Percentiles rank a stretch among this genome's conserved stretches.
These are phyloP conservation scores for Mesopsocus fuscifrons DNA, from an alignment of 2,888 invertebrate species.

Conservation along the genomic window DNA sequence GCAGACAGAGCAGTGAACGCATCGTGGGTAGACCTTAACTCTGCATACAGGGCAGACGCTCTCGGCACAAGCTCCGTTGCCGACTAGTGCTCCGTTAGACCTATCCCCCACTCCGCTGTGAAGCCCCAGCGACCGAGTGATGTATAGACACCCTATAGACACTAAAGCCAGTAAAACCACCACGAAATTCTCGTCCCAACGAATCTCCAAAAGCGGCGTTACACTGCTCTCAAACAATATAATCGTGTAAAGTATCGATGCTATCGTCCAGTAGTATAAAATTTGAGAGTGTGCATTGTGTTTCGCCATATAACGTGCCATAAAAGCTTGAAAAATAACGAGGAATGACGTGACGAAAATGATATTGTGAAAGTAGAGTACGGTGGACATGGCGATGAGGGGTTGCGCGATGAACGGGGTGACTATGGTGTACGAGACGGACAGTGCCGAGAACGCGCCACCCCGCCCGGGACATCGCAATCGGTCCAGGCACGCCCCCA, in stretches of 20 bases:
- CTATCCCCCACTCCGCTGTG: conserved; percentile 18
- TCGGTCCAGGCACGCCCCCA: conserved; percentile 32
- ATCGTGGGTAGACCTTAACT: conserved; percentile 41
- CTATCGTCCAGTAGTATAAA: conserved; percentile 53
- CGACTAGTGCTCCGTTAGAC: conserved; percentile 17
- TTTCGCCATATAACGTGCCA: conserved; percentile 15
- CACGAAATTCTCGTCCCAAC: conserved; percentile 40
- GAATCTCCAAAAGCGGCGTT: conserved; percentile 50
- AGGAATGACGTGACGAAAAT: conserved; percentile 17
- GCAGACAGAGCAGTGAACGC: conserved; percentile 67
- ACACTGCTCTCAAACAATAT: conserved; percentile 48
- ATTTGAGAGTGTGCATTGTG: conserved; percentile 39
- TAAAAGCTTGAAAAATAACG: conserved; percentile 12
- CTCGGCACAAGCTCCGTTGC: conserved; percentile 21
- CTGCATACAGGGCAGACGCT: conserved; percentile 38
- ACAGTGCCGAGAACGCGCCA: conserved; percentile 26
- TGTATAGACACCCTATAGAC: conserved; percentile 27
- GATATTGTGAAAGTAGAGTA: conserved; percentile 16
- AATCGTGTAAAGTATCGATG: conserved; percentile 43
- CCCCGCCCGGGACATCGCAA: conserved; percentile 37
- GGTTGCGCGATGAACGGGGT: conserved; percentile 29
- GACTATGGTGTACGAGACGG: neutral
- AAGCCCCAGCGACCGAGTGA: conserved; percentile 22
- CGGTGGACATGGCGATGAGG: conserved; percentile 23
- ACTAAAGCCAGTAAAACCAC: conserved; percentile 31